Conservation (phyloP, 1,140 invertebrate genomes). For the Calycopis cecrops region DNA sequence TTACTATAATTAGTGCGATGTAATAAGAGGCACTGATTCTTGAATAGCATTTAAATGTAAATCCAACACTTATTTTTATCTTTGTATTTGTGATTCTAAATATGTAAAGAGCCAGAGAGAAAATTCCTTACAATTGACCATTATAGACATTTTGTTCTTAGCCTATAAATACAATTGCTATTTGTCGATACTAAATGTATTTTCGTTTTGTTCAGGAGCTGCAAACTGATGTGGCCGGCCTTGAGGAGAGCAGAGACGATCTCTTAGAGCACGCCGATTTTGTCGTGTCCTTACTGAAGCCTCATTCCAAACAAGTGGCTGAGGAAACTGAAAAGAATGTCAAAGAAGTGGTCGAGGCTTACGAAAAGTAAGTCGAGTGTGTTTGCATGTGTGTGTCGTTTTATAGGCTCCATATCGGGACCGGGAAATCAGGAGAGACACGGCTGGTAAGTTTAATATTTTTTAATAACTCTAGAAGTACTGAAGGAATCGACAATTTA, state of each 20-base stretch:
- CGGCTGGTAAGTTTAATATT: too few species aligned
- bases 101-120: too few species aligned
- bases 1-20: neutral
- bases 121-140: neutral
- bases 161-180: neutral
- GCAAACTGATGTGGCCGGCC: slow-evolving; percentile 50
- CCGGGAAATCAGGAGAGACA: too few species aligned
- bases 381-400: slow-evolving; percentile 7
- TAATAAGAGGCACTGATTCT: neutral
- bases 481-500: too few species aligned
- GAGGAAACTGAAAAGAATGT: slow-evolving; percentile 75
- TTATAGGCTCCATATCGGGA: too few species aligned
- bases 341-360: slow-evolving; percentile 75
- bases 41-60: slow-evolving; percentile 2
- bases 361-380: slow-evolving; percentile 78
- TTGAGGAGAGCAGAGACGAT: slow-evolving; percentile 59
- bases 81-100: too few species aligned
- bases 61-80: neutral
- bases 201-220: slow-evolving; percentile 45
- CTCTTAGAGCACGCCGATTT: slow-evolving; percentile 64
- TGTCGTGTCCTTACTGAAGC: slow-evolving; percentile 77
- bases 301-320: slow-evolving; percentile 76
- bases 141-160: too few species aligned
- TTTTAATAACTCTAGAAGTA: too few species aligned
- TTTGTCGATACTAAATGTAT: neutral